Percentiles rank a stretch among this genome's conserved stretches.
Conservation (phyloP, 1,140 invertebrate species). For the Brachystomella parvula region DNA sequence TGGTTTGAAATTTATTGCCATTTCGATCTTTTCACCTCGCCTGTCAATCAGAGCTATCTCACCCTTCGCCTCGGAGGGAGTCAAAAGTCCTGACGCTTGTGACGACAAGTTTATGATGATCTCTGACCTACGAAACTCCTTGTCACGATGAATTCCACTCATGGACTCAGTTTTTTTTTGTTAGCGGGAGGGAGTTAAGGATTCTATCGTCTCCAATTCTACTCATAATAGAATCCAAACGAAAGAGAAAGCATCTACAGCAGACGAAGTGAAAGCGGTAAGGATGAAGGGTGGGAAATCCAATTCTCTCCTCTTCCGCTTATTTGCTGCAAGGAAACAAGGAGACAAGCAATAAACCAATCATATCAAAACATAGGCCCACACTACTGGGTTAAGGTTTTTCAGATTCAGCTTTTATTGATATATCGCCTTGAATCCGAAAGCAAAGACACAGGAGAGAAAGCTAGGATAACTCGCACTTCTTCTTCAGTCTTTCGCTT, state of each 20-base stretch:
- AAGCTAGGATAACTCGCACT: no score
- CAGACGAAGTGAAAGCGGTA: background rate
- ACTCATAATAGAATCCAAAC: background rate
- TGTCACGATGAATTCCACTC: background rate
- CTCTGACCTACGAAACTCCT: no score
- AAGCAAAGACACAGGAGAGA: no score
- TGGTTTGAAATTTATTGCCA: no score
- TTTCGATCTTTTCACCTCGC: no score
- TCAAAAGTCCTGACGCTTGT: no score
- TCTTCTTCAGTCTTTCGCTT: no score
- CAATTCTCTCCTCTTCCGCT: background rate
- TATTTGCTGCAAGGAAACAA: background rate
- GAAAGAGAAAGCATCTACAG: background rate
- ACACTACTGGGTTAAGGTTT: background rate
- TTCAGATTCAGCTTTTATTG: background rate
- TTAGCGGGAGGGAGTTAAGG: constrained; percentile 1
- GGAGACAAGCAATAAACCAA: background rate
- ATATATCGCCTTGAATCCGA: background rate
- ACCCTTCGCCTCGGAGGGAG: no score
- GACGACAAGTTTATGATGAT: no score
- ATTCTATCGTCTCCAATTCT: background rate
- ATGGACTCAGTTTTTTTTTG: background rate
- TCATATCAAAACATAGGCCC: background rate
- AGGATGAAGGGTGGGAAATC: background rate
- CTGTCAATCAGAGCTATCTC: no score